Evolutionary conservation across 2,113 vertebrate species (phyloP).

Genomic region (Tragelaphus strepsiceros): DNA sequence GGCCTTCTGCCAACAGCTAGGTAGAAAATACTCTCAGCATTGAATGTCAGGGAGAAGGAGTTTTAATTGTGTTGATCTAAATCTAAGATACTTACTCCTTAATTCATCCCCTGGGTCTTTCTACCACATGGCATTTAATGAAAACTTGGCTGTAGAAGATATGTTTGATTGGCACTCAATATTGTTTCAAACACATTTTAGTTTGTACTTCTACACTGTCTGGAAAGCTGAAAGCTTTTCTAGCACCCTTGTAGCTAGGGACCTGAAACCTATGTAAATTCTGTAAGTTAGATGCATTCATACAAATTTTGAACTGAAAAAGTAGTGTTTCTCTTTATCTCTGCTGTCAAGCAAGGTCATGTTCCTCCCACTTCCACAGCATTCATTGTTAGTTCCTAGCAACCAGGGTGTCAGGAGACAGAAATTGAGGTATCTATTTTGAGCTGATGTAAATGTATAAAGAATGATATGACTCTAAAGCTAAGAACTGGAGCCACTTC

Average conservation of each 20-base stretch:
- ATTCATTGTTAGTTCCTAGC: not conserved
- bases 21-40: not conserved
- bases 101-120: not conserved
- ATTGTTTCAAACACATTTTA: not conserved
- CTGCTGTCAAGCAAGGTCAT: not conserved
- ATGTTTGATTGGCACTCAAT: not conserved
- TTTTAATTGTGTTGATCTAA: conserved; percentile 6
- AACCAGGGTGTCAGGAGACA: not conserved
- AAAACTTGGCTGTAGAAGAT: not conserved
- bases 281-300: not conserved
- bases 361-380: not conserved
- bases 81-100: not conserved
- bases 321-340: not conserved
- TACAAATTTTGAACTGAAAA: not conserved
- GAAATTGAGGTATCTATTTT: not conserved
- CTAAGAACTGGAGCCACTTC: not conserved
- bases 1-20: not conserved
- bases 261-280: not conserved
- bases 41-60: not conserved
- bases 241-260: not conserved
- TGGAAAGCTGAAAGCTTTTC: conserved; percentile 15
- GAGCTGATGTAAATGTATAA: not conserved
- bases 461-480: not conserved
- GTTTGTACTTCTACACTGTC: not conserved
- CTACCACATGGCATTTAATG: not conserved